A percentile compares a stretch with the other conserved stretches of the same genome.
Evolutionary conservation across 92 coral and sea anemone genomes (phyloP).

Genomic region (Heliopora coerulea): DNA sequence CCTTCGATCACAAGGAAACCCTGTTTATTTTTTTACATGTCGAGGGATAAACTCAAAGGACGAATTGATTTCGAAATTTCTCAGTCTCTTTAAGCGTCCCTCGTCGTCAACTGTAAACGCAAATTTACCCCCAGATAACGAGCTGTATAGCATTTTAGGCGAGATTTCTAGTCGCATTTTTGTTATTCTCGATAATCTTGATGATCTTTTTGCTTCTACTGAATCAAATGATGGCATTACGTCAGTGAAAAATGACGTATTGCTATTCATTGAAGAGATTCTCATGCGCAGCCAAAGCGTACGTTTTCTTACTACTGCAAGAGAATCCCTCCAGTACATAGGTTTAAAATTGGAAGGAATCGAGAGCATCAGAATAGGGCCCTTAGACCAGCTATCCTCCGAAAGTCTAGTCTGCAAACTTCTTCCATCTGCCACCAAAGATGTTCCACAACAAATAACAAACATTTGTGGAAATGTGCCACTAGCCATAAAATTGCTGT

Average conservation of each 20-base stretch:
- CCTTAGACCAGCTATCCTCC: slow-evolving; percentile 27
- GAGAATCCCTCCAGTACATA: slow-evolving; percentile 45
- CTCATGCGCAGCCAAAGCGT: slow-evolving; percentile 8
- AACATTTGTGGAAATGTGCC: slow-evolving; percentile 44
- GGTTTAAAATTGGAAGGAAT: neutral
- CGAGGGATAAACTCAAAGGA: slow-evolving; percentile 34
- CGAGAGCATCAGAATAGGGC: slow-evolving; percentile 28
- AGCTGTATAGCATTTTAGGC: slow-evolving; percentile 19
- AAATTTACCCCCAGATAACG: slow-evolving; percentile 7
- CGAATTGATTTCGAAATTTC: slow-evolving; percentile 35
- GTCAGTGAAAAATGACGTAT: slow-evolving; percentile 19
- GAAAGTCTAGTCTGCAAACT: neutral
- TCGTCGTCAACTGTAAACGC: neutral
- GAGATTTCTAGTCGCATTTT: neutral
- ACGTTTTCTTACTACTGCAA: slow-evolving; percentile 25
- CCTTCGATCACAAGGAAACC: slow-evolving; percentile 1
- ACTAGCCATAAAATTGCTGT: slow-evolving; percentile 38
- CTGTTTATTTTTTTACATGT: slow-evolving; percentile 32
- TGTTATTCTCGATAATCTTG: slow-evolving; percentile 46
- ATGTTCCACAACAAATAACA: neutral
- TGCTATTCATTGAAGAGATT: slow-evolving; percentile 24
- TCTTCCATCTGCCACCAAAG: neutral
- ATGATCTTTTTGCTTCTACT: slow-evolving; percentile 30
- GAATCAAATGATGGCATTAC: neutral
- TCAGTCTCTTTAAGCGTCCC: slow-evolving; percentile 1